phyloP scores from a whole-genome alignment of 2,888 invertebrate genomes.

The Pseudococcus viburni region DNA sequence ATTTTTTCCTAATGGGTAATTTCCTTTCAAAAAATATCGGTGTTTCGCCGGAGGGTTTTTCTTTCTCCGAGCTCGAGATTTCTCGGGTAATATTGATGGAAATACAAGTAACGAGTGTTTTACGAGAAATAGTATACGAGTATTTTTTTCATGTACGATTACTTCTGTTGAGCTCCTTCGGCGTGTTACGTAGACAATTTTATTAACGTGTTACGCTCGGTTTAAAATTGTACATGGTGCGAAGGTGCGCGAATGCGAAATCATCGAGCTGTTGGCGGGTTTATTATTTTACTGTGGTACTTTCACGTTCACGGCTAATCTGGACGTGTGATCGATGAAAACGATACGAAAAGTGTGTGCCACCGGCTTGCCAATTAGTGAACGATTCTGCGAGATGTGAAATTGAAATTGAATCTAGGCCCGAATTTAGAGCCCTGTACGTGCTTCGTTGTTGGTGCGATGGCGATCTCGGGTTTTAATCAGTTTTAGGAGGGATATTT shows the following conservation, averaged over 20 bases:
- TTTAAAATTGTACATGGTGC: not conserved
- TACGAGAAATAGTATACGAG: not conserved
- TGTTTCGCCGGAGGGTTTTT: not conserved
- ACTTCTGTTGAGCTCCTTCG: not conserved
- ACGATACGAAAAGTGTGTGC: not conserved
- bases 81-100: not conserved
- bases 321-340: not conserved
- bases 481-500: not conserved
- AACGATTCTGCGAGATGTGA: not conserved
- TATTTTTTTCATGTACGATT: not conserved
- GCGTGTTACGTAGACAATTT: constrained; percentile 8
- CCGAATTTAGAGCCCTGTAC: not conserved
- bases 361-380: not conserved
- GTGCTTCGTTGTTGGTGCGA: too few relatives aligned
- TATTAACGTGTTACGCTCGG: constrained; percentile 29
- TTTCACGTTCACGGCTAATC: constrained; percentile 12
- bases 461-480: not conserved
- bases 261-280: constrained; percentile 13
- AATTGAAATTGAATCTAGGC: not conserved
- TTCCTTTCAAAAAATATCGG: not conserved
- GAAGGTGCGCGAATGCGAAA: not conserved
- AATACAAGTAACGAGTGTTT: not conserved
- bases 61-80: not conserved
- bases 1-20: not conserved
- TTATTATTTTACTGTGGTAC: constrained; percentile 7